phyloP scores from a whole-genome alignment of 2,888 invertebrate species.

The Phengaris arion region DNA sequence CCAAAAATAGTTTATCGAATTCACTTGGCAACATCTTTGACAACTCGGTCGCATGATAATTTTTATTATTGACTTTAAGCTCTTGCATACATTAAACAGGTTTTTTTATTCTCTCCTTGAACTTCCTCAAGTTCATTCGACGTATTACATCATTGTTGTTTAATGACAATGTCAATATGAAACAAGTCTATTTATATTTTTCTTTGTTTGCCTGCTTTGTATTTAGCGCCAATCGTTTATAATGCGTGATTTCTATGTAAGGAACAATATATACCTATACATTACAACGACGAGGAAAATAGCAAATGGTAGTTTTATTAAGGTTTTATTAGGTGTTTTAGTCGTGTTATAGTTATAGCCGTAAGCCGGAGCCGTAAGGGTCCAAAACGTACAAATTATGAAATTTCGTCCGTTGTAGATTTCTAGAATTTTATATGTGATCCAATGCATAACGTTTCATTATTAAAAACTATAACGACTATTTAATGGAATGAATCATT shows the following conservation, averaged over 20 bases:
- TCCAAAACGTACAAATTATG: too few species aligned
- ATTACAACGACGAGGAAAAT: conserved; percentile 3
- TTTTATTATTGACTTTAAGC: neutral
- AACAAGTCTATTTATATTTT: neutral
- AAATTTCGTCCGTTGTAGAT: too few species aligned
- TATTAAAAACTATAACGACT: neutral
- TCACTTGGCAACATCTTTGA: neutral
- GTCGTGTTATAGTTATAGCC: too few species aligned
- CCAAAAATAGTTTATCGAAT: neutral
- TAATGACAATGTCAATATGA: neutral
- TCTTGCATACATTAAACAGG: conserved; percentile 9
- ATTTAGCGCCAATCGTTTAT: neutral
- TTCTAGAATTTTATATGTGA: neutral
- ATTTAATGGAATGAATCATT: neutral
- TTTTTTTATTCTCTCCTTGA: conserved; percentile 1
- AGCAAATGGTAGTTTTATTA: neutral
- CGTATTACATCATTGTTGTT: conserved; percentile 8
- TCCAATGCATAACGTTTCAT: neutral
- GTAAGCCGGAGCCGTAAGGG: too few species aligned
- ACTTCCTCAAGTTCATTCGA: conserved; percentile 5
- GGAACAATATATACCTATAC: neutral
- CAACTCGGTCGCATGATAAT: neutral
- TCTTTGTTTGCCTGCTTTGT: conserved; percentile 6
- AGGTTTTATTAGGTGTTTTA: too few species aligned
- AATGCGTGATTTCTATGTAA: neutral